Base-by-base conservation (phyloP, 2,113 vertebrate species). In the Andinoacara biseriatus region DNA sequence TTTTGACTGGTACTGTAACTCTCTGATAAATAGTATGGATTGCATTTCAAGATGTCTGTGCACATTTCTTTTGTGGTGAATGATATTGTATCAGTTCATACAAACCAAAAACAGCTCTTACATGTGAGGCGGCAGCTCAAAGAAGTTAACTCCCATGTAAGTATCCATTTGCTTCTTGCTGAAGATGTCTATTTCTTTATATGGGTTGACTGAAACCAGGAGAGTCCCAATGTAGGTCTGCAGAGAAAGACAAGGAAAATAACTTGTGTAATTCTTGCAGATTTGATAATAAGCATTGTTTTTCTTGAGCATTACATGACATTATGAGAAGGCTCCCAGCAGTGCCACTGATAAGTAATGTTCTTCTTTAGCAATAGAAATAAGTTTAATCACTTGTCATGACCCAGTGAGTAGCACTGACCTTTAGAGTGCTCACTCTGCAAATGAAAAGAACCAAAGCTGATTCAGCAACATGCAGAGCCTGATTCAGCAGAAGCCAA, bases 191-290 rank as follows among this genome's bases (percentile, higher is more conserved):
- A 99, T 91, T 33, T 94, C 97, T 89, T 97, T 97, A 90, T 99
- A 99, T 0, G 98, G 98, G 89, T 99, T 99, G 88, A 99, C 96
- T 0, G 98, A 98, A n/a, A 99, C 98, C 2, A 99, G 95, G 1
- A 99, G 97, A 9, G 97, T 97, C 1, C 98, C 98, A 1, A 99
- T 97, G 24, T 99, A 99, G 0, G 98, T 99, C 98, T 99, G 90
- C 35, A 80, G 88, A 87, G 49, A 72, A 80, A 88, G 75, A 87
- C 58, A 63, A 88, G 52, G 58, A 86, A 10, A 80, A 29, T 54
- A 74, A 86, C 58, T 90, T 24, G 26, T 46, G 60, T 76, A 87
- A 33, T 59, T 69, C 38, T 76, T 76, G 74, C 79, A 74, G 63
- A 74, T 87, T 82, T 80, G 2, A 56, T 82, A 22, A 83, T 56